Evolutionary conservation across 2,888 invertebrate species (phyloP).

Genomic region (Amiota mariae): DNA sequence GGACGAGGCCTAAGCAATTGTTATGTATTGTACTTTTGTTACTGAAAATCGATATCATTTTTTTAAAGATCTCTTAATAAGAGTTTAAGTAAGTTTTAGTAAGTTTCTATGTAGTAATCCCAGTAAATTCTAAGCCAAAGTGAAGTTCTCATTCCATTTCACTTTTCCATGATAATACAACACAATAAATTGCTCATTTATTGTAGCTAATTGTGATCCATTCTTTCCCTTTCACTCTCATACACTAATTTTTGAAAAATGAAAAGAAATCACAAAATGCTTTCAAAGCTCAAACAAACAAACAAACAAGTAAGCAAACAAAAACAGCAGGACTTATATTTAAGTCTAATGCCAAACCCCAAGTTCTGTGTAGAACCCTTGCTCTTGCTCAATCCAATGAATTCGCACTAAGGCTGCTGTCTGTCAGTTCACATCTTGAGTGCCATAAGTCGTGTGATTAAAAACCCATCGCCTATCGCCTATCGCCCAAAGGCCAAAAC

Average conservation of each 20-base stretch:
- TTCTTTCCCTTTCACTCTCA: conserved; percentile 48
- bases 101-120: conserved; percentile 41
- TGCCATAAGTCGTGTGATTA: conserved; percentile 74
- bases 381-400: conserved; percentile 31
- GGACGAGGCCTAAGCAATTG: conserved; percentile 46
- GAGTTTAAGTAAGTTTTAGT: conserved; percentile 37
- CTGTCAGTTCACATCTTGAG: conserved; percentile 73
- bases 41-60: too few species aligned
- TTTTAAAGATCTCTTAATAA: conserved; percentile 36
- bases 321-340: conserved; percentile 35
- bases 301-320: conserved; percentile 33
- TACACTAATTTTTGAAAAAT: conserved; percentile 25
- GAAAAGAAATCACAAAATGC: conserved; percentile 59
- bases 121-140: conserved; percentile 11
- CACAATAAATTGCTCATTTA: conserved; percentile 71
- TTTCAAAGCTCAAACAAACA: conserved; percentile 52
- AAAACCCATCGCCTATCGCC: conserved; percentile 62
- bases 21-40: background rate
- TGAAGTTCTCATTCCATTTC: background rate
- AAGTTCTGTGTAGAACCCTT: conserved; percentile 47
- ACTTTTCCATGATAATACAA: background rate
- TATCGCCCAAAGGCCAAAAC: conserved; percentile 58
- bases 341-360: conserved; percentile 39
- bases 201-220: conserved; percentile 72
- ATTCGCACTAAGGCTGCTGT: conserved; percentile 48